These are phyloP conservation scores for Tetragonula clypearis DNA, from an alignment of 1,140 invertebrate species.

Conservation along the genomic window DNA sequence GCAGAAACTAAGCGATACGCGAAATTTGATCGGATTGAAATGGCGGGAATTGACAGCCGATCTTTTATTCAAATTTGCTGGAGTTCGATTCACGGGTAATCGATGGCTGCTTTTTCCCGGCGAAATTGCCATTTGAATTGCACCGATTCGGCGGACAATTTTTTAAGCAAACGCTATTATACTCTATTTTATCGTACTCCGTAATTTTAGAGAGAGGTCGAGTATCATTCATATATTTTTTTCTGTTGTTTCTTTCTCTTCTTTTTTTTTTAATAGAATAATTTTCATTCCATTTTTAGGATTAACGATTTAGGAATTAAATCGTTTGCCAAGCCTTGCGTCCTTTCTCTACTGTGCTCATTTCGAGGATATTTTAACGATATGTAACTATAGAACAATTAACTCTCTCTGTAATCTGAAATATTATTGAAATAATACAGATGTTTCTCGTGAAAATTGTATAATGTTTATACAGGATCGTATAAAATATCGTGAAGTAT, in stretches of 20 bases:
- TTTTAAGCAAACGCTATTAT: neutral
- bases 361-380: neutral
- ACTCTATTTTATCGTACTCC: neutral
- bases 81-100: neutral
- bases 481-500: neutral
- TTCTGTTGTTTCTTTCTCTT: neutral
- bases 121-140: neutral
- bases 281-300: conserved; percentile 11
- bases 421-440: neutral
- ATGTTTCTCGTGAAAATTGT: neutral
- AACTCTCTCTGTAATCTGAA: neutral
- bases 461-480: neutral
- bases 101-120: neutral
- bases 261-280: neutral
- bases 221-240: neutral
- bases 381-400: neutral
- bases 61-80: neutral
- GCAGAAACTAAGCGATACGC: neutral
- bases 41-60: neutral
- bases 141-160: neutral
- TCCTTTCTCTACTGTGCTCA: neutral
- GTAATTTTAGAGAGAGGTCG: neutral
- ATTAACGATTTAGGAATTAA: neutral
- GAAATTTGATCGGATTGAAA: neutral
- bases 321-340: neutral